Evolutionary conservation across 2,113 vertebrate species (phyloP).

Genomic region (Scartelaos histophorus): DNA sequence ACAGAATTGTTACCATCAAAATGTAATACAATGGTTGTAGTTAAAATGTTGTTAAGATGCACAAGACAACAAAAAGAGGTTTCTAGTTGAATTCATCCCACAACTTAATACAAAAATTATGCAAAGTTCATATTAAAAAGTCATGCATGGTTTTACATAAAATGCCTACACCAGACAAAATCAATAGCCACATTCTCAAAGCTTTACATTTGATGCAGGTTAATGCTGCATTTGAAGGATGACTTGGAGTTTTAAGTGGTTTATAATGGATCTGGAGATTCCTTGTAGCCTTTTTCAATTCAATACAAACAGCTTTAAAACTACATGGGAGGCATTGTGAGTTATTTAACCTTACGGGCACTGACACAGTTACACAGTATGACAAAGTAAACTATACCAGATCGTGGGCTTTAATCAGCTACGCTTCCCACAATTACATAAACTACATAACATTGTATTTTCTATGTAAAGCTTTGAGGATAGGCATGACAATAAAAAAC

Average conservation of each 20-base stretch:
- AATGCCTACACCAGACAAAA: not conserved
- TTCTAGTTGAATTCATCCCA: not conserved
- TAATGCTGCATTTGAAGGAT: not conserved
- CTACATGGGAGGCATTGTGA: not conserved
- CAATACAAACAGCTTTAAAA: slow-evolving; percentile 7
- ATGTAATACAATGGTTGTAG: not conserved
- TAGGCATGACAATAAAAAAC: not conserved
- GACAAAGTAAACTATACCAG: not conserved
- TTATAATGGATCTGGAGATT: not conserved
- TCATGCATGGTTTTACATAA: not conserved
- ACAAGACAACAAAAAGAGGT: not conserved
- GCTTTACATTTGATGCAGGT: slow-evolving; percentile 17
- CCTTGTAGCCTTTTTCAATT: slow-evolving; percentile 5
- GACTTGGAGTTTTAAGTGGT: not conserved
- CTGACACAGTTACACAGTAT: not conserved
- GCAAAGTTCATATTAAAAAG: not conserved
- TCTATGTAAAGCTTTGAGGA: slow-evolving; percentile 33
- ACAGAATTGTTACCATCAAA: not conserved
- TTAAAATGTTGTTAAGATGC: not conserved
- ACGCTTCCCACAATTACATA: not conserved
- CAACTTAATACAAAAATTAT: not conserved
- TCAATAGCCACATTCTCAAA: slow-evolving; percentile 8
- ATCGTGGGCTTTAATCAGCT: not conserved
- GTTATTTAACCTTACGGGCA: not conserved
- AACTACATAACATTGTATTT: not conserved